phyloP scores from a whole-genome alignment of 2,113 vertebrate genomes.

The Nibea albiflora region DNA sequence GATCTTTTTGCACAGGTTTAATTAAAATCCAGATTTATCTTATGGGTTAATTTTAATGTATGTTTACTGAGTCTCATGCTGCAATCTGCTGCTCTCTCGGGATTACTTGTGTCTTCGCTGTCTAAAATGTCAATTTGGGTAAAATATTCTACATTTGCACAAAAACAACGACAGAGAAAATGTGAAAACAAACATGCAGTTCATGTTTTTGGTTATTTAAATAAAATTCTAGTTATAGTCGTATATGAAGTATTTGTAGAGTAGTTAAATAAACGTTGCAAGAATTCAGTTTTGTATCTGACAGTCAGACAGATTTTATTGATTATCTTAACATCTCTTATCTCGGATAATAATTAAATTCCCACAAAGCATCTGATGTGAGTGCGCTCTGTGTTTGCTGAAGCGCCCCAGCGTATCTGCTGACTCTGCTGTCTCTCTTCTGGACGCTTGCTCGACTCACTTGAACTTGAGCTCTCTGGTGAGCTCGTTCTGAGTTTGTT shows the following conservation, averaged over 20 bases:
- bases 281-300: background rate
- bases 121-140: no score
- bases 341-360: background rate
- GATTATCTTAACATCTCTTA: background rate
- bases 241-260: background rate
- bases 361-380: background rate
- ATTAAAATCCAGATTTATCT: no score
- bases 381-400: background rate
- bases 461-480: constrained; percentile 98
- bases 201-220: background rate
- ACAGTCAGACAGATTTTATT: background rate
- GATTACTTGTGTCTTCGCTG: no score
- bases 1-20: no score
- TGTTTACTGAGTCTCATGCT: no score
- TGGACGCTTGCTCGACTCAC: constrained; percentile 89
- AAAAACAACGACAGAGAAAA: background rate
- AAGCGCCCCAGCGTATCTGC: background rate
- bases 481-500: constrained; percentile 97
- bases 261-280: background rate
- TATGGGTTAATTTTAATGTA: no score
- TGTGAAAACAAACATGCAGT: background rate
- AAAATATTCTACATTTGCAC: background rate
- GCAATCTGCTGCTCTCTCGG: no score
- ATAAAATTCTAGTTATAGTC: background rate
- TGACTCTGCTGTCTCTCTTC: constrained; percentile 74